Conservation (phyloP, 2,888 invertebrate species). For the Platycheirus rosarum region DNA sequence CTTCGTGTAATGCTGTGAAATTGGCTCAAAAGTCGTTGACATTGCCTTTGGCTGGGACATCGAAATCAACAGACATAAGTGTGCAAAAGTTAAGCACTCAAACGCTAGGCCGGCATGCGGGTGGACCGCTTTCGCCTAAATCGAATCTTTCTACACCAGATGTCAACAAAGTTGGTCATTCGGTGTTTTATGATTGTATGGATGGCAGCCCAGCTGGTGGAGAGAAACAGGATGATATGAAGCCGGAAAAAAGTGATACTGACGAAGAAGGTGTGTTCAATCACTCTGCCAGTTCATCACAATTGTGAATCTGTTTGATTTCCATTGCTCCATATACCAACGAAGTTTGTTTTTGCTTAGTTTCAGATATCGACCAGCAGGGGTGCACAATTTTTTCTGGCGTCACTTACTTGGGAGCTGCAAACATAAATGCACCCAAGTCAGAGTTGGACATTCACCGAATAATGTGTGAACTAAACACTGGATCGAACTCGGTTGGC, state of each 20-base stretch:
- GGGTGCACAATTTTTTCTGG: constrained; percentile 96
- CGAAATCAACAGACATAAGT: constrained; percentile 72
- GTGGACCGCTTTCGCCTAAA: constrained; percentile 70
- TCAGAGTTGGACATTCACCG: constrained; percentile 95
- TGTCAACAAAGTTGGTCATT: constrained; percentile 82
- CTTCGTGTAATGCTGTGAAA: constrained; percentile 63
- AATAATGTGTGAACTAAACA: constrained; percentile 95
- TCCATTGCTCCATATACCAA: constrained; percentile 52
- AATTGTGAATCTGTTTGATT: constrained; percentile 58
- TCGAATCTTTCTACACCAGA: constrained; percentile 79
- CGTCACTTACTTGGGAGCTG: constrained; percentile 95
- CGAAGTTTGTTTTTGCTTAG: constrained; percentile 78
- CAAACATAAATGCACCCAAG: constrained; percentile 95
- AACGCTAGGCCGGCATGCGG: constrained; percentile 56
- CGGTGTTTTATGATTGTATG: constrained; percentile 82
- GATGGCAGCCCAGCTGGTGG: constrained; percentile 80
- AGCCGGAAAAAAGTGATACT: constrained; percentile 87
- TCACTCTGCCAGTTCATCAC: too few relatives aligned
- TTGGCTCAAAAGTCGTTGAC: constrained; percentile 79
- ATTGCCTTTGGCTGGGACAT: constrained; percentile 78
- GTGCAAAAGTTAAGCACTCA: constrained; percentile 47
- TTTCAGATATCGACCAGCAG: constrained; percentile 93
- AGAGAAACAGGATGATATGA: constrained; percentile 92
- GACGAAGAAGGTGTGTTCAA: constrained; percentile 89
- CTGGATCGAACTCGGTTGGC: constrained; percentile 86